Percentiles rank a stretch among this genome's conserved stretches.
Evolutionary conservation across 2,888 invertebrate genomes (phyloP).

Genomic region (Clivina fossor): DNA sequence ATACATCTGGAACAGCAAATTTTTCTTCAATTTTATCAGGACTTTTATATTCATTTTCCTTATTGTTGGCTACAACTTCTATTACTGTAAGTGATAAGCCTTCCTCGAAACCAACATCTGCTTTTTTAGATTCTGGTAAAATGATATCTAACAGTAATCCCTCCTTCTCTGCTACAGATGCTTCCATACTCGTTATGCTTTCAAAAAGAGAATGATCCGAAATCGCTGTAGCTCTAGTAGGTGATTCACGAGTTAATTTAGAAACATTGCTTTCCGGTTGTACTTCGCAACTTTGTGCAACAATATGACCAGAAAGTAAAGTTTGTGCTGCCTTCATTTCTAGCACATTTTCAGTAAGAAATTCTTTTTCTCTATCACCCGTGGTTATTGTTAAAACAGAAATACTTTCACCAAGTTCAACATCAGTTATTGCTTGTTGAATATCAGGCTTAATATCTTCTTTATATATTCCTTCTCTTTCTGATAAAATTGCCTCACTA

Average conservation of each 20-base stretch:
- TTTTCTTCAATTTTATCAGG: constrained; percentile 47
- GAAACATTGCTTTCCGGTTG: constrained; percentile 59
- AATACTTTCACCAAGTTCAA: constrained; percentile 60
- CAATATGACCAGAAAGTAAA: constrained; percentile 54
- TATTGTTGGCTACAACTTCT: constrained; percentile 55
- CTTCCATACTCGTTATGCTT: constrained; percentile 58
- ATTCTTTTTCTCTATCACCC: constrained; percentile 59
- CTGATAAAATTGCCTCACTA: constrained; percentile 59
- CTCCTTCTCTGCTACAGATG: constrained; percentile 62
- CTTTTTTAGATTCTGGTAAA: constrained; percentile 53
- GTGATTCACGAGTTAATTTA: constrained; percentile 51
- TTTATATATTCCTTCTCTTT: constrained; percentile 59
- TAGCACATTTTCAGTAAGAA: constrained; percentile 50
- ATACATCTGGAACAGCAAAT: constrained; percentile 49
- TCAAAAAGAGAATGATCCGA: constrained; percentile 58
- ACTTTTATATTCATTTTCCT: constrained; percentile 49
- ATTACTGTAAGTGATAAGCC: constrained; percentile 54
- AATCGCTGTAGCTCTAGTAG: constrained; percentile 55
- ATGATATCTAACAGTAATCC: constrained; percentile 54
- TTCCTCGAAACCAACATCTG: constrained; percentile 52
- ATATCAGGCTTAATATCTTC: constrained; percentile 51
- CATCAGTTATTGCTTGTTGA: constrained; percentile 55
- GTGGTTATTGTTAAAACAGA: constrained; percentile 59
- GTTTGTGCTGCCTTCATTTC: constrained; percentile 52
- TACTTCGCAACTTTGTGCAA: constrained; percentile 59